Evolutionary conservation across 1,140 invertebrate species (phyloP).

Genomic region (Brachionus rubens): DNA sequence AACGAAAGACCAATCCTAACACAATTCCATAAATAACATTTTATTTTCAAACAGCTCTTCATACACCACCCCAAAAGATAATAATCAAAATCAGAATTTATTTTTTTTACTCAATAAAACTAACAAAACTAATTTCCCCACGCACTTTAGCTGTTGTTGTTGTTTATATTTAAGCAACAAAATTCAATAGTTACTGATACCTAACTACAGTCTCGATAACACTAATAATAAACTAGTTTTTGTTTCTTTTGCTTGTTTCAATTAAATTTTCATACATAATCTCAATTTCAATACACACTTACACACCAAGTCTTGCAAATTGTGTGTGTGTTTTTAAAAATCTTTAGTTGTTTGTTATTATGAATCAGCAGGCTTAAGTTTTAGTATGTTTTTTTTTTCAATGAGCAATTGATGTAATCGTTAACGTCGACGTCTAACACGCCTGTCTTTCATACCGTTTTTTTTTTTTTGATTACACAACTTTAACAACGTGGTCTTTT

Average conservation of each 20-base stretch:
- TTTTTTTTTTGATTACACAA: neutral
- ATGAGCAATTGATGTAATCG: too few species aligned
- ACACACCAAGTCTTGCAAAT: conserved; percentile 26
- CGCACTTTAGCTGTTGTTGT: neutral
- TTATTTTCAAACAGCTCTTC: too few species aligned
- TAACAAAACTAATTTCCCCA: neutral
- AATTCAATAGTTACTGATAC: neutral
- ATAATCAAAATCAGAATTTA: too few species aligned
- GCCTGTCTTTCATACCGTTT: too few species aligned
- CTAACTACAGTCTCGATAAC: conserved; percentile 14
- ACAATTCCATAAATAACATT: too few species aligned
- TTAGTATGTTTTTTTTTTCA: too few species aligned
- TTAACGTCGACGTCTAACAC: too few species aligned
- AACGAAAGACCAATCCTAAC: too few species aligned
- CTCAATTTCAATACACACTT: conserved; percentile 11
- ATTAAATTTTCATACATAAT: conserved; percentile 8
- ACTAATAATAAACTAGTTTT: neutral
- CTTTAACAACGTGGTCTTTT: conserved; percentile 17
- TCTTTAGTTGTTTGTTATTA: neutral
- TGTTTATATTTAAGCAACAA: conserved; percentile 5
- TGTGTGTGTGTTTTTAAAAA: neutral
- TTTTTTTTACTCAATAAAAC: too few species aligned
- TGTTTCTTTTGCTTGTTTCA: conserved; percentile 3
- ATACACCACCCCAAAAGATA: too few species aligned
- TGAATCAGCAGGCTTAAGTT: too few species aligned